Base-by-base conservation (phyloP, 2,888 invertebrate species). In the Eupithecia subfuscata region DNA sequence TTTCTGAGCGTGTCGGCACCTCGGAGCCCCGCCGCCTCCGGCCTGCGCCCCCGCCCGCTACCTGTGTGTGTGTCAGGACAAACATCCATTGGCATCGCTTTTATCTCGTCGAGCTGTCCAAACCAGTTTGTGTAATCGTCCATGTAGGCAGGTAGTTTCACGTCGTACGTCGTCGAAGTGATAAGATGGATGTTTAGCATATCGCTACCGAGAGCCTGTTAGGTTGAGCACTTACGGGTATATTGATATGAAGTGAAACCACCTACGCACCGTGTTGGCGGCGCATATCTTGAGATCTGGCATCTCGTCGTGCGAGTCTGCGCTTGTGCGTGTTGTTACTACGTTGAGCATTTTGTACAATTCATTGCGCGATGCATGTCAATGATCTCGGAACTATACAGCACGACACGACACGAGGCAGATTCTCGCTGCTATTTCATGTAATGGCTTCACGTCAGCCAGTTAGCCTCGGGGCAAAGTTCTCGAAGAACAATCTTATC, bases 1-100 rank as follows among this genome's bases (percentile, higher is more conserved):
- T 91, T 88, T 90, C 92, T 85, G 91, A 91, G 89, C 88, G 87
- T 88, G 85, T 87, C 88, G 86, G 84, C 85, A 81, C 82, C 83
- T 78, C 76, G 75, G 84, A 83, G 80, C 81, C 78, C 81, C 82
- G 68, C 68, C 67, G 65, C 37, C 37, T 9, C 40, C 67, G 77
- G 79, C 81, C 83, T 76, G 82, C 80, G 81, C 81, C 82, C 79
- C 75, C 79, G 37, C 65, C 65, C 82, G 76, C 78, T 80, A 78
- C 75, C 83, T 84, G 86, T 84, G 85, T 84, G 85, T 87, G 85
- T 81, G 80, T 34, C 75, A 71, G 40, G 69, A 45, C 77, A 74
- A 69, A 75, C 74, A 70, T 75, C 76, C 77, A 78, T 79, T 76
- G 74, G 75, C 73, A 81, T 75, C 70, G 73, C 73, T 73, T 70